These are phyloP conservation scores for Campopleginae sp. DNA, from an alignment of 2,888 invertebrate species.

Conservation along the genomic window DNA sequence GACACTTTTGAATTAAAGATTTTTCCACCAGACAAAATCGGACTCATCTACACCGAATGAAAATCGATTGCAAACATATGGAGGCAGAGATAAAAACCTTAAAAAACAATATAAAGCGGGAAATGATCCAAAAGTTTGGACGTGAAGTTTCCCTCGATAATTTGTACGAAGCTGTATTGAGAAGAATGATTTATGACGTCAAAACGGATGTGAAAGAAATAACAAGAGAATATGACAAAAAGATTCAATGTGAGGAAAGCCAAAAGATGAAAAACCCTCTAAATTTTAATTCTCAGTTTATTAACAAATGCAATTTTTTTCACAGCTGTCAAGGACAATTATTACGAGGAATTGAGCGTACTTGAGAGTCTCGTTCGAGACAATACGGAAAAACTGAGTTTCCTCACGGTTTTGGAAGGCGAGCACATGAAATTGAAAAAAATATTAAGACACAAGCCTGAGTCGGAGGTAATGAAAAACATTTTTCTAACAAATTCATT, in stretches of 20 bases:
- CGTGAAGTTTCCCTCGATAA: conserved; percentile 85
- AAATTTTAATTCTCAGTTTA: neutral
- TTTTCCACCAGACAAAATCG: conserved; percentile 86
- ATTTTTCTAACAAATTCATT: neutral
- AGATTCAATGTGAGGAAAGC: conserved; percentile 81
- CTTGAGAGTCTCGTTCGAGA: conserved; percentile 84
- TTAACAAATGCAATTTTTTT: neutral
- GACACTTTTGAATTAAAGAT: neutral
- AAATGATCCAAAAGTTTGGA: conserved; percentile 87
- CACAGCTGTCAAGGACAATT: conserved; percentile 78
- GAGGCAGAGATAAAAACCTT: conserved; percentile 86
- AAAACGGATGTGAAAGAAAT: conserved; percentile 85
- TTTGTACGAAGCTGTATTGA: conserved; percentile 86
- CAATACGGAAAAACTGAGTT: conserved; percentile 86
- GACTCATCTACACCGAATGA: conserved; percentile 89
- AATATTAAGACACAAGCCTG: conserved; percentile 77
- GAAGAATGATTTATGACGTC: conserved; percentile 85
- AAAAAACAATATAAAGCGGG: conserved; percentile 85
- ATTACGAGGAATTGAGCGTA: conserved; percentile 81
- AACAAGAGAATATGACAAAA: conserved; percentile 83
- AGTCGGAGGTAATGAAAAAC: conserved; percentile 71
- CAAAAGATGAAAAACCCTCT: neutral
- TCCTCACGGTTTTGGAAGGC: conserved; percentile 85
- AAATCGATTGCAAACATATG: conserved; percentile 89
- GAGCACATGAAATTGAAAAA: conserved; percentile 85